Evolutionary conservation across 2,113 vertebrate genomes (phyloP), one percentile per base, ranked within the genome.

Genomic region (Platanista minor): DNA sequence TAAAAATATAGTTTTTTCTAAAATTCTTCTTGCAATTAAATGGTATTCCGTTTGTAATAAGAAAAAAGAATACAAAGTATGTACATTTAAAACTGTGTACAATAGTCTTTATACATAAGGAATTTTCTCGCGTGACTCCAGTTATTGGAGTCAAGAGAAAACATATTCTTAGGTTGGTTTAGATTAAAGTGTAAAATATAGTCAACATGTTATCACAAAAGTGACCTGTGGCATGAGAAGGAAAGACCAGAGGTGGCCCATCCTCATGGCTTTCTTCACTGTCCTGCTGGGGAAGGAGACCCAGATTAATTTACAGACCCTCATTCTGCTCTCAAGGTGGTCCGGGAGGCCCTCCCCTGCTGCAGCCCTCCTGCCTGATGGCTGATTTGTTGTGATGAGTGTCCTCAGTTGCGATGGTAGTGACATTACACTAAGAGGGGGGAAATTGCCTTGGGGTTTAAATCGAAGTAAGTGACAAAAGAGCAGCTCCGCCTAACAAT

Each of bases 251-350:
- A 46, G 20, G 11, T 25, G 14, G 3, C 0, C 29, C 8, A 0
- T 33, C 10, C 46, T 46, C 0, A 5, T 25, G 39, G 54, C 33
- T 78, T 62, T 54, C 71, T 64, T 46, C 17, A 66, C 1, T 89
- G 64, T 62, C 67, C 88, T 66, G 43, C 88, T 49, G 78, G 20
- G 66, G 9, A 41, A 57, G n/a, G 81, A 94, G 95, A 83, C 57
- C 29, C 82, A 36, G 67, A 57, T 89, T 92, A 96, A 97, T 96
- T 96, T 83, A 84, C 86, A 96, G 72, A 7, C n/a, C 77, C 59
- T 87, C 87, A 49, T 18, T 83, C 74, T 18, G 14, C 41, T 77
- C 8, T 78, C 74, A 43, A 36, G 86, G 67, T n/a, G 74, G 7
- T 52, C 39, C 36, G 31, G 18, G 33, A 59, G 31, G 66, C 33